A percentile compares a stretch with the other conserved stretches of the same genome.
Conservation (phyloP, 2,888 invertebrate genomes). For the Trichogramma dendrolimi region DNA sequence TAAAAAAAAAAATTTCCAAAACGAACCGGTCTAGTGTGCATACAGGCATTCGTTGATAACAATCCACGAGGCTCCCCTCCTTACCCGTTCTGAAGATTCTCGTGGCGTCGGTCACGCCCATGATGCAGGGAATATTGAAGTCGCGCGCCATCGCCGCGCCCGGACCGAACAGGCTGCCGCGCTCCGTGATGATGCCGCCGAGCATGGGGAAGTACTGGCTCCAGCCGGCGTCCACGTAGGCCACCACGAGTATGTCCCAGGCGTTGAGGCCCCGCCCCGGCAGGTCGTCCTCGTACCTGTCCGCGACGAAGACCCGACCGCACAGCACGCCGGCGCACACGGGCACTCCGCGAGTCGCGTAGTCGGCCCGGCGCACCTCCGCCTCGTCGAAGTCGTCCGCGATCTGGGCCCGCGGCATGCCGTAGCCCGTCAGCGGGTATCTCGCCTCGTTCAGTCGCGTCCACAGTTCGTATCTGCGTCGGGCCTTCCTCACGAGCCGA, state of each 20-base stretch:
- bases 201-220: slow-evolving; percentile 79
- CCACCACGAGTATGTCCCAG: slow-evolving; percentile 72
- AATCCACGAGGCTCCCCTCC: neutral
- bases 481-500: slow-evolving; percentile 54
- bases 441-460: slow-evolving; percentile 59
- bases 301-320: slow-evolving; percentile 70
- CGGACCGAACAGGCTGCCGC: slow-evolving; percentile 79
- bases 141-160: slow-evolving; percentile 81
- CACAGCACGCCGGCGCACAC: slow-evolving; percentile 67
- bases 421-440: slow-evolving; percentile 61
- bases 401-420: slow-evolving; percentile 49
- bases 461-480: slow-evolving; percentile 62
- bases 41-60: no score
- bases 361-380: slow-evolving; percentile 24
- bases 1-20: no score
- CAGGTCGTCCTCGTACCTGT: slow-evolving; percentile 61
- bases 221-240: slow-evolving; percentile 79
- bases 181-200: slow-evolving; percentile 74
- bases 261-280: slow-evolving; percentile 35
- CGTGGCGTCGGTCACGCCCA: slow-evolving; percentile 69
- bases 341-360: slow-evolving; percentile 37
- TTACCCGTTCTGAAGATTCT: slow-evolving; percentile 63
- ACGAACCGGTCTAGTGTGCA: no score
- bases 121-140: slow-evolving; percentile 77
- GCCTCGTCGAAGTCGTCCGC: neutral